Evolutionary conservation across 2,113 vertebrate species (phyloP).

Genomic region (Recurvirostra avosetta): DNA sequence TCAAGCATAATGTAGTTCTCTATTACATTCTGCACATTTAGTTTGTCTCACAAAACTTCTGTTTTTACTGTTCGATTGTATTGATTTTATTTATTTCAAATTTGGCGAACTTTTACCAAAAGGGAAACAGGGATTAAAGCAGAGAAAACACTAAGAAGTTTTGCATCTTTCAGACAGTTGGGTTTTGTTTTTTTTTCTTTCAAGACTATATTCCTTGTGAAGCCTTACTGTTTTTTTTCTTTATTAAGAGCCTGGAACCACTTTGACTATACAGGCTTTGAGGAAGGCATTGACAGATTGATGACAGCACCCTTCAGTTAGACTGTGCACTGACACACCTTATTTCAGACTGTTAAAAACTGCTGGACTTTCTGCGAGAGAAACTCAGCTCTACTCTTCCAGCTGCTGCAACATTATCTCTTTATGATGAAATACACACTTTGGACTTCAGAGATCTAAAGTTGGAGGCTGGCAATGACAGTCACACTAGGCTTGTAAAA

Average conservation of each 20-base stretch:
- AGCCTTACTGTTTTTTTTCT: background rate
- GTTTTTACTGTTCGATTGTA: background rate
- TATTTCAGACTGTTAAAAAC: background rate
- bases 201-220: background rate
- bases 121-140: background rate
- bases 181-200: background rate
- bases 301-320: background rate
- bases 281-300: background rate
- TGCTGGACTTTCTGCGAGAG: background rate
- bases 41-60: background rate
- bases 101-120: background rate
- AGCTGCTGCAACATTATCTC: background rate
- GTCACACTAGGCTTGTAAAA: background rate
- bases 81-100: background rate
- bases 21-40: background rate
- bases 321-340: background rate
- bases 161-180: background rate
- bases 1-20: background rate
- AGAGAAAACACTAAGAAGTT: background rate
- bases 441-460: background rate
- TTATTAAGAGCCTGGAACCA: background rate
- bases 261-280: background rate
- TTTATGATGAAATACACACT: background rate
- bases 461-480: background rate
- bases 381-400: background rate